Percentiles rank a stretch among this genome's conserved stretches.
Conservation (phyloP, 2,113 vertebrate genomes). For the Passer montanus region DNA sequence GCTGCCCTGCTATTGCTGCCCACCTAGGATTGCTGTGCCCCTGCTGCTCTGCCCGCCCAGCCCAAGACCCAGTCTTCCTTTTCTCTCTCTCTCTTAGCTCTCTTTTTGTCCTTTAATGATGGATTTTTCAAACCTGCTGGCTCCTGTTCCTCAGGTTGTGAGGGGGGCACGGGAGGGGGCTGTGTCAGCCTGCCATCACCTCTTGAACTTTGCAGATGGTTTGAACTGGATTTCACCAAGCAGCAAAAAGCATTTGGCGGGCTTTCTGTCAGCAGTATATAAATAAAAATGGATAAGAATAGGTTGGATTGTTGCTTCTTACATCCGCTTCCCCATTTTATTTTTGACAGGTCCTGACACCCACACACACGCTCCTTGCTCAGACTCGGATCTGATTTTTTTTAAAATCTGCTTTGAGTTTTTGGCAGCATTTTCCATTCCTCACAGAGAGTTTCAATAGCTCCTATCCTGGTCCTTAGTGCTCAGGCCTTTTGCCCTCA, state of each 20-base stretch:
- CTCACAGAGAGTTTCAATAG: not conserved
- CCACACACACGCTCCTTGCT: not conserved
- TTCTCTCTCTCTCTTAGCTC: not conserved
- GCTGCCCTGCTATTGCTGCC: not conserved
- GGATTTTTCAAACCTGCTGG: not conserved
- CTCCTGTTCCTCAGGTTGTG: not conserved
- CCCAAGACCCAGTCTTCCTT: not conserved
- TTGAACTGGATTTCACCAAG: slow-evolving; percentile 6
- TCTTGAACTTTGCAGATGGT: not conserved
- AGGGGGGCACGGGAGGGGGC: not conserved
- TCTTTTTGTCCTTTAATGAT: not conserved
- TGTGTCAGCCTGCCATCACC: not conserved
- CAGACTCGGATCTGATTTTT: not conserved
- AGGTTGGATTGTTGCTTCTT: slow-evolving; percentile 48
- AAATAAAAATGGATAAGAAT: slow-evolving; percentile 58
- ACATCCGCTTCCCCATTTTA: slow-evolving; percentile 10
- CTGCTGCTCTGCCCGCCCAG: not conserved
- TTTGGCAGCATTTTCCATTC: slow-evolving; percentile 14
- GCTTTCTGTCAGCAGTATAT: slow-evolving; percentile 10
- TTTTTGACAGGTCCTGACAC: slow-evolving; percentile 54
- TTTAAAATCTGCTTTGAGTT: not conserved
- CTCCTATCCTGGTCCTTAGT: not conserved
- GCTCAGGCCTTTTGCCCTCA: not conserved
- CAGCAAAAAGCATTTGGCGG: slow-evolving; percentile 3
- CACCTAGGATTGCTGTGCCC: not conserved